Conservation (phyloP, 2,888 invertebrate genomes). For the Drosophila histrio region DNA sequence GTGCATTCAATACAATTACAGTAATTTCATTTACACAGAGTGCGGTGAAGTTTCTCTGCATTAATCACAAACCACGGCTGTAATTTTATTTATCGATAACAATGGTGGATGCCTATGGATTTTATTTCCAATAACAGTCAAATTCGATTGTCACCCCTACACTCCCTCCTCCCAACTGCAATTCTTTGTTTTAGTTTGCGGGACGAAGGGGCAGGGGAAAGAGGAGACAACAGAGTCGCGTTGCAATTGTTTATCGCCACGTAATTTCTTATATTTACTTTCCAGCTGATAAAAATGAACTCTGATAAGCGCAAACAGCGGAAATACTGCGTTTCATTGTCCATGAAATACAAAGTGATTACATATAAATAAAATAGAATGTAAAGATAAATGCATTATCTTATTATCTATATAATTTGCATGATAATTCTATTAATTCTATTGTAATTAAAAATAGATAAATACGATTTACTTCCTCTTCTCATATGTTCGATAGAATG, state of each 20-base stretch:
- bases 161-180: neutral
- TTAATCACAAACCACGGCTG: slow-evolving; percentile 4
- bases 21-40: slow-evolving; percentile 30
- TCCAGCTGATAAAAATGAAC: slow-evolving; percentile 29
- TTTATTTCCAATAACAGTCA: slow-evolving; percentile 21
- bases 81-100: slow-evolving; percentile 42
- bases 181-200: slow-evolving; percentile 13
- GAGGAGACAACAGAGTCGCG: neutral
- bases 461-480: no score
- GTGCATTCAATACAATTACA: slow-evolving; percentile 37
- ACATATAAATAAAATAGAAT: neutral
- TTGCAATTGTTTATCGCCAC: slow-evolving; percentile 39
- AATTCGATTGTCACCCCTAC: slow-evolving; percentile 1
- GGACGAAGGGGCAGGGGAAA: neutral
- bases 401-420: slow-evolving; percentile 15
- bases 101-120: slow-evolving; percentile 15
- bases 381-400: slow-evolving; percentile 7
- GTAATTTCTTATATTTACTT: slow-evolving; percentile 26
- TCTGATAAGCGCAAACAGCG: slow-evolving; percentile 35
- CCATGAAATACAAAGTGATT: neutral
- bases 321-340: slow-evolving; percentile 13
- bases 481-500: no score
- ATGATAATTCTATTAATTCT: no score
- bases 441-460: no score
- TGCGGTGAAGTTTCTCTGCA: slow-evolving; percentile 30